Base-by-base conservation (phyloP, 2,113 vertebrate species). In the Xiphophorus couchianus region DNA sequence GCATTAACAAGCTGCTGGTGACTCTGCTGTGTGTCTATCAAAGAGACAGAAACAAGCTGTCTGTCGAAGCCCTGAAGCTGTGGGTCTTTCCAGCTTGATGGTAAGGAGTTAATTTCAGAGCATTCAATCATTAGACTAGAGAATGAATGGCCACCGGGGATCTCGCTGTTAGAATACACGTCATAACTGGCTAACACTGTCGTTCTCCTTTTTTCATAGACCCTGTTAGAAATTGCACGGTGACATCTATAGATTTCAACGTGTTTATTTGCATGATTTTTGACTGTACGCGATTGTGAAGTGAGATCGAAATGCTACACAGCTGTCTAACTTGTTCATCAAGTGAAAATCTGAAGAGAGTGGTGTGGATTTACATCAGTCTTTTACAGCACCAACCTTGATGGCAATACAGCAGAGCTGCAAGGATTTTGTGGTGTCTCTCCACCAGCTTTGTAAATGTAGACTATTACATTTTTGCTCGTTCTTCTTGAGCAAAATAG, bases 1-100 rank as follows among this genome's bases (percentile, higher is more conserved):
- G 73, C 84, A 87, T 90, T 82, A 90, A 82, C 77, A 66, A 71
- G 73, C 85, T 82, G 87, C 77, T 86, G 87, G 89, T 85, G 84
- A 86, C 87, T 84, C 66, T 5, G 7, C 76, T 69, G 4, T 12
- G 25, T 77, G 82, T 86, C 86, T 79, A 73, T 88, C 83, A 88
- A 76, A 71, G 39, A 88, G 82, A 83, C 82, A 77, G 73, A 76
- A 86, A 42, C 75, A 27, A n/a, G 8, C 76, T 66, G 61, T 81
- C 71, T 78, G 77, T 78, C 69, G 14, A 3, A 72, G 73, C 74
- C 81, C 77, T 71, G 69, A 58, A 73, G 25, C 76, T 62, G 62
- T 15, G 68, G 77, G 77, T 71, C 82, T 78, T 44, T 58, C 71
- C 69, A 83, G 78, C 74, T 76, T 72, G 76, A 80, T 70, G 71